Evolutionary conservation across 2,797 vertebrate genomes (phyloP).

Genomic region (Hipposideros larvatus): DNA sequence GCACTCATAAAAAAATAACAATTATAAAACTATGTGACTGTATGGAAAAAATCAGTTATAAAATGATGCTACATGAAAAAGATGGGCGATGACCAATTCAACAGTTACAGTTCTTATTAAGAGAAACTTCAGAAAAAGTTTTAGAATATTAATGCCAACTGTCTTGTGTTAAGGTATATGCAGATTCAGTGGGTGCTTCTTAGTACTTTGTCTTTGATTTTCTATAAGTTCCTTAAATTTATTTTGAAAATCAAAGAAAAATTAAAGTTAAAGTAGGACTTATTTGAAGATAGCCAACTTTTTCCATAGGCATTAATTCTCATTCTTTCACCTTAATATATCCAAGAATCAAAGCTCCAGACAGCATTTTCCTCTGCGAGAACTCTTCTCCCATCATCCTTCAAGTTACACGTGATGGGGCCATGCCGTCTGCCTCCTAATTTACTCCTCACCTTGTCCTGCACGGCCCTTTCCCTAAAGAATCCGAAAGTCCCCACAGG

Average conservation of each 20-base stretch:
- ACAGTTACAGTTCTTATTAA: not conserved
- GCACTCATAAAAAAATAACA: not conserved
- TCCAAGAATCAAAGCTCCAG: not conserved
- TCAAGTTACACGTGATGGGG: not conserved
- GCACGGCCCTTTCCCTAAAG: not conserved
- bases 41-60: not conserved
- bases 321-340: not conserved
- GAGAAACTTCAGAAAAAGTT: slow-evolving; percentile 8
- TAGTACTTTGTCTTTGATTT: not conserved
- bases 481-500: not conserved
- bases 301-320: not conserved
- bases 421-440: not conserved
- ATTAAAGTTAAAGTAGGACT: not conserved
- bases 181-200: not conserved
- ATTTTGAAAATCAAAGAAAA: not conserved
- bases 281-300: not conserved
- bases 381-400: not conserved
- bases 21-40: not conserved
- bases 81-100: not conserved
- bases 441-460: not conserved
- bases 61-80: not conserved
- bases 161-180: not conserved
- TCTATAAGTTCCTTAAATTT: not conserved
- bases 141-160: not conserved
- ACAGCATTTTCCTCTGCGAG: not conserved